Base-by-base conservation (phyloP, 1,140 invertebrate species). In the Achroia grisella region DNA sequence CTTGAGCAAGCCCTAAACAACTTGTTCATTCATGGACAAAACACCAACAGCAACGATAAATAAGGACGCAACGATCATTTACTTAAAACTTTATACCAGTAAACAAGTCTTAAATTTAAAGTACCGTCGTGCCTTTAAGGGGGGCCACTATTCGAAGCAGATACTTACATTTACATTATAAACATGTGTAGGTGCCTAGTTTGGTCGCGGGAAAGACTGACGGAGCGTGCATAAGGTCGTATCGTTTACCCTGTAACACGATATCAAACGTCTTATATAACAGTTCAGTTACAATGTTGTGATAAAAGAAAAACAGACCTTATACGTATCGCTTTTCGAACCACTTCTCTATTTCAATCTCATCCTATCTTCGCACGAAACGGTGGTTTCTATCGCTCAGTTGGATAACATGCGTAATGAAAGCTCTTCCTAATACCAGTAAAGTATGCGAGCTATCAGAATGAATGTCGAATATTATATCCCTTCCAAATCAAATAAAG, bases 241-340 rank as follows among this genome's bases (percentile, higher is more conserved):
- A 79, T 76, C 64, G 62, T 71, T 80, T 80, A 80, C 72, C 59
- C 70, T 53, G 72, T 66, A 72, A 76, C 44, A 48, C 68, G 60
- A 77, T 77, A 80, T 59, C 58, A 52, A 51, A 70, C 63, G 61
- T 64, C 61, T 80, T 78, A 68, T 63, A 60, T 70, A 78, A 78
- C 68, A 58, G 56, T 61, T 63, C 66, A 61, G 52, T 60, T 48
- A 14, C 40, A 14, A 30, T 48, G 48, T 52, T 58, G 55, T 52
- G 32, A 46, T 60, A 66, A 62, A 51, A 43, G 57, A 55, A 52
- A 49, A 44, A 48, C 10, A 40, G 47, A 34, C 39, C 54, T 35
- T 61, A 49, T 31, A 14, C 31, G 32, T 10, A 46, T 37, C 27
- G 34, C 39, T 40, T 40, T 44, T 55, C 39, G 58, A 44, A 41